A percentile compares a stretch with the other conserved stretches of the same genome.
Evolutionary conservation across 2,797 vertebrate genomes (phyloP).

Genomic region (Poecilia gillii): DNA sequence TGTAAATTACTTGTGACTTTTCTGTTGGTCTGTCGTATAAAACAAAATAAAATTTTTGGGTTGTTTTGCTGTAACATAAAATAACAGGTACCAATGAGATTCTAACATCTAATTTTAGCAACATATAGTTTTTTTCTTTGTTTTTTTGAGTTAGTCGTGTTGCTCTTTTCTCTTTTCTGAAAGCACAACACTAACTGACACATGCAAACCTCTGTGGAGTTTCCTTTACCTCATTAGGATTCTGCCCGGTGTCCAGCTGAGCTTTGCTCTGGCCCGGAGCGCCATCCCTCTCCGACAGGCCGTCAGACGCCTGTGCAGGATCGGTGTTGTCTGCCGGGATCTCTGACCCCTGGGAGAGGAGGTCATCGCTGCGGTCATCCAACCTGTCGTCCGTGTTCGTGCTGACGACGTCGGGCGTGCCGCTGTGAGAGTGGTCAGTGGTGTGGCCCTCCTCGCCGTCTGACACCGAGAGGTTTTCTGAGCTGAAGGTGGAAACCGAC

Average conservation of each 20-base stretch:
- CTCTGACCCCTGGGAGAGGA: slow-evolving; percentile 90
- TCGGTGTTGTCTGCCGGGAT: slow-evolving; percentile 86
- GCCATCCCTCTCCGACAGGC: slow-evolving; percentile 82
- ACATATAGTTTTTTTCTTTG: not conserved
- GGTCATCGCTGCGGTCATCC: slow-evolving; percentile 88
- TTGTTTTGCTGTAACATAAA: not conserved
- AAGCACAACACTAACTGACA: slow-evolving; percentile 26
- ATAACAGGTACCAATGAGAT: not conserved
- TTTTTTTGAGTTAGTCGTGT: not conserved
- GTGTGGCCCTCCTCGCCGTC: slow-evolving; percentile 93
- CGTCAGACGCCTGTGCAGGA: slow-evolving; percentile 69
- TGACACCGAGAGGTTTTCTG: slow-evolving; percentile 90
- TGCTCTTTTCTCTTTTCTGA: not conserved
- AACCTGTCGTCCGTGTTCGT: slow-evolving; percentile 91
- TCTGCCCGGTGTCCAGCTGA: slow-evolving; percentile 83
- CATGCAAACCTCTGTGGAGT: slow-evolving; percentile 18
- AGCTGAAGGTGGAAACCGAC: slow-evolving; percentile 93
- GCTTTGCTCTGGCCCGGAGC: slow-evolving; percentile 79
- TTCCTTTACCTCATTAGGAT: slow-evolving; percentile 73
- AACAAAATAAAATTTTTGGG: not conserved
- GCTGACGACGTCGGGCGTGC: slow-evolving; percentile 92
- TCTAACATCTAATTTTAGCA: not conserved
- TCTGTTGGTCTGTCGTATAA: not conserved
- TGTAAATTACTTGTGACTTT: not conserved
- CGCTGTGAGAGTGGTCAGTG: slow-evolving; percentile 91